Base-by-base conservation (phyloP, 2,113 vertebrate species). In the Etheostoma spectabile region DNA sequence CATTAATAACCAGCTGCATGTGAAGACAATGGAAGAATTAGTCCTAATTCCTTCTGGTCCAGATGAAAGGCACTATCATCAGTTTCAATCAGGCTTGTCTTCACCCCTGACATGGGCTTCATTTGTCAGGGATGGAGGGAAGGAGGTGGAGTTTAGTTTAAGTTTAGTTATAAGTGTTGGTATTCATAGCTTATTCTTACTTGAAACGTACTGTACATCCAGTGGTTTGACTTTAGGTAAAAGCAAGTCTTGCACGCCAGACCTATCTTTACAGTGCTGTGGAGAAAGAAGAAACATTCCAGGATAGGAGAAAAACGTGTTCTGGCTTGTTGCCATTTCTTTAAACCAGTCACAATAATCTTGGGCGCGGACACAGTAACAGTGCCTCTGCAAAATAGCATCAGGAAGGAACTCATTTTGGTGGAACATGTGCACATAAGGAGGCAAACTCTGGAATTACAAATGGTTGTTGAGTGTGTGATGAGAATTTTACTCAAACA, bases 11-110 rank as follows among this genome's bases (percentile, higher is more conserved):
- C 42, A n/a, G 42, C 49, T 51, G 64, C 49, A 74, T 75, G 55
- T 72, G 65, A 57, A 80, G 68, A 6, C 68, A 84, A 87, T 66
- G 60, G 64, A 83, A 30, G 74, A 80, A 59, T 19, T 16, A 22
- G 27, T 70, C 12, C 77, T 51, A 30, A 75, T 77, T 71, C 35
- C 7, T 30, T 79, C 48, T 66, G 77, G 70, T 79, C 57, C 51
- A 68, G 68, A 75, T 73, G 72, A 71, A 64, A 73, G 49, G n/a
- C 42, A 14, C 30, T 10, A 22, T 62, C 77, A 77, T 86, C 66
- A 68, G 30, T 88, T 90, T 83, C 55, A 75, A 69, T 89, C 73
- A 77, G 65, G 68, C 59, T 67, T 49, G 66, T 77, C 74, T 75
- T 74, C 52, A 56, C 22, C 62, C 18, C 19, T 63, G 30, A 78